phyloP scores from a whole-genome alignment of 2,113 vertebrate species.

The Callipepla californica region DNA sequence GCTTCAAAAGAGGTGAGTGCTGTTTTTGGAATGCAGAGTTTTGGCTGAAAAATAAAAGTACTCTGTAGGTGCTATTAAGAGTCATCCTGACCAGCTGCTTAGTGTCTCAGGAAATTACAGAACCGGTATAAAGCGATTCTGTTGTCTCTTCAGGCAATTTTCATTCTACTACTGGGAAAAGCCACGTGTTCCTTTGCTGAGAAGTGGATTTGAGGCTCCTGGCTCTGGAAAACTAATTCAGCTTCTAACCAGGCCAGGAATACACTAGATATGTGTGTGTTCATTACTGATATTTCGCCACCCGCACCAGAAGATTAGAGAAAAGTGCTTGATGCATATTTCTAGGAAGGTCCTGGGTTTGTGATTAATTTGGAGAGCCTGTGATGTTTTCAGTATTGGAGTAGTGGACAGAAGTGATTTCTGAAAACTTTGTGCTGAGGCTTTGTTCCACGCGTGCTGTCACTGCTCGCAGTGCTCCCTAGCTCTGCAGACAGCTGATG shows the following conservation, averaged over 20 bases:
- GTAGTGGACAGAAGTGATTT: slow-evolving; percentile 84
- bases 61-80: not conserved
- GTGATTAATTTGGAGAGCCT: slow-evolving; percentile 33
- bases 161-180: rapidly evolving
- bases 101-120: not conserved
- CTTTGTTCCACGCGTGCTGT: not conserved
- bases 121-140: not conserved
- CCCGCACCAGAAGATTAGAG: not conserved
- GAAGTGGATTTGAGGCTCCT: not conserved
- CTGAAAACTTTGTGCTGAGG: slow-evolving; percentile 77
- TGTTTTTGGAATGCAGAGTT: rapidly evolving
- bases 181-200: rapidly evolving
- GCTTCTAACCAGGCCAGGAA: not conserved
- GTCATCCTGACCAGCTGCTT: too few species aligned
- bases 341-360: not conserved
- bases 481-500: rapidly evolving
- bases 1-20: not conserved
- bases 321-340: rapidly evolving
- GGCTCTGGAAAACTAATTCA: not conserved
- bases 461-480: rapidly evolving
- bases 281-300: not conserved
- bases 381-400: slow-evolving; percentile 73
- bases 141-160: too few species aligned
- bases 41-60: rapidly evolving
- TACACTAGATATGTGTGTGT: rapidly evolving